phyloP scores from a whole-genome alignment of 2,797 vertebrate species.

The Trachurus trachurus region DNA sequence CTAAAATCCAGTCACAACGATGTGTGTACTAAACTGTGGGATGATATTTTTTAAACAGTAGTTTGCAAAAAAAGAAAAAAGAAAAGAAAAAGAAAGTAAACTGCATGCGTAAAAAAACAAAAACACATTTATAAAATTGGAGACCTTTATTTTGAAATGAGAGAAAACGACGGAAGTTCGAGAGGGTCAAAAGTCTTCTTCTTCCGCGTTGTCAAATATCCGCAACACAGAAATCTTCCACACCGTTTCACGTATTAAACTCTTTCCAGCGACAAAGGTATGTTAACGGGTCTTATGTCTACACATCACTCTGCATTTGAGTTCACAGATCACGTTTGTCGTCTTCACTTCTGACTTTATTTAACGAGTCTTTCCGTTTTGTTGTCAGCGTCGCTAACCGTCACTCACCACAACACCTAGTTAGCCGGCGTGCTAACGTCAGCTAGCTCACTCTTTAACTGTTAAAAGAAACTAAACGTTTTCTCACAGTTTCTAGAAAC shows the following conservation, averaged over 20 bases:
- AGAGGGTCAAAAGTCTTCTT: slow-evolving; percentile 58
- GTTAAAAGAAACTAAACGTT: slow-evolving; percentile 1
- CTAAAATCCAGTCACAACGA: no score
- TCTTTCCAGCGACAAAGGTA: slow-evolving; percentile 24
- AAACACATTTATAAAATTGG: not conserved
- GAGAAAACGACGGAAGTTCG: slow-evolving; percentile 47
- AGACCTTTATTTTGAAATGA: slow-evolving; percentile 68
- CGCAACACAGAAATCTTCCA: not conserved
- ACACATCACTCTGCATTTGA: not conserved
- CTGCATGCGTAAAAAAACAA: no score
- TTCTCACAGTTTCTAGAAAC: not conserved
- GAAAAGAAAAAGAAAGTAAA: not conserved
- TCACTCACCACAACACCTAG: slow-evolving; percentile 11
- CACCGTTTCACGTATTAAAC: not conserved
- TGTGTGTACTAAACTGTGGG: no score
- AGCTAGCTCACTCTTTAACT: slow-evolving; percentile 33
- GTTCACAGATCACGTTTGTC: accelerated
- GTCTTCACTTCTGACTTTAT: accelerated
- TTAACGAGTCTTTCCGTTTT: no score
- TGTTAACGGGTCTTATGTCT: not conserved
- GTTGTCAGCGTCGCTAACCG: not conserved
- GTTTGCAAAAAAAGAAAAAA: no score
- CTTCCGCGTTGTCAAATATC: slow-evolving; percentile 71
- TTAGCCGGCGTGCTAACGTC: slow-evolving; percentile 60
- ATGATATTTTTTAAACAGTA: no score